These are phyloP conservation scores for Listronotus bonariensis DNA, from an alignment of 1,140 invertebrate species.

Conservation along the genomic window DNA sequence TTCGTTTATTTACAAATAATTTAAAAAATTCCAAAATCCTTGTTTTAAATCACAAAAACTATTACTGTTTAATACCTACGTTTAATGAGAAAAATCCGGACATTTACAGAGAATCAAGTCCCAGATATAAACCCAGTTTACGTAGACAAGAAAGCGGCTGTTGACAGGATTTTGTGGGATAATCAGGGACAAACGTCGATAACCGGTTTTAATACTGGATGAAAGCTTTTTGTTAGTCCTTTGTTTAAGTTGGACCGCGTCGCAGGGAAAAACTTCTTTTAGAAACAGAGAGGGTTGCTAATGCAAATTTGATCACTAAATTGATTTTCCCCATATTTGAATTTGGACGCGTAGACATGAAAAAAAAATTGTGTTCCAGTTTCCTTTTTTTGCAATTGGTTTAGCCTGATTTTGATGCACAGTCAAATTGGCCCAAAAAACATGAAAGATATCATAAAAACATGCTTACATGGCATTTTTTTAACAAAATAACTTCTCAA, in stretches of 20 bases:
- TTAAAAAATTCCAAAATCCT: too few relatives aligned
- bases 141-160: conserved; percentile 33
- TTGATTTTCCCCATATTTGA: conserved; percentile 34
- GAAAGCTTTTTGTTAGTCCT: conserved; percentile 38
- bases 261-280: conserved; percentile 21
- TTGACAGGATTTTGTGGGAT: conserved; percentile 32
- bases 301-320: conserved; percentile 37
- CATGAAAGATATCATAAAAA: too few relatives aligned
- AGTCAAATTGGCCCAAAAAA: too few relatives aligned
- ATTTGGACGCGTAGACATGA: conserved; percentile 11
- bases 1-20: too few relatives aligned
- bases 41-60: too few relatives aligned
- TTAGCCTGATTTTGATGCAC: background rate
- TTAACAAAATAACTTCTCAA: too few relatives aligned
- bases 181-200: conserved; percentile 33
- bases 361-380: conserved; percentile 20
- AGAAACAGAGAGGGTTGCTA: conserved; percentile 19
- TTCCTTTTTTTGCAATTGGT: background rate
- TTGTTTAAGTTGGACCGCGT: conserved; percentile 24
- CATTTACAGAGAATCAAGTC: conserved; percentile 10
- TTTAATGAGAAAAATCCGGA: too few relatives aligned
- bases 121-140: conserved; percentile 28
- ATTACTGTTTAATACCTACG: too few relatives aligned
- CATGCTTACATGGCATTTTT: too few relatives aligned
- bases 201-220: conserved; percentile 36